These are phyloP conservation scores for Cerastis leucographa DNA, from an alignment of 2,888 invertebrate genomes.

Conservation along the genomic window DNA sequence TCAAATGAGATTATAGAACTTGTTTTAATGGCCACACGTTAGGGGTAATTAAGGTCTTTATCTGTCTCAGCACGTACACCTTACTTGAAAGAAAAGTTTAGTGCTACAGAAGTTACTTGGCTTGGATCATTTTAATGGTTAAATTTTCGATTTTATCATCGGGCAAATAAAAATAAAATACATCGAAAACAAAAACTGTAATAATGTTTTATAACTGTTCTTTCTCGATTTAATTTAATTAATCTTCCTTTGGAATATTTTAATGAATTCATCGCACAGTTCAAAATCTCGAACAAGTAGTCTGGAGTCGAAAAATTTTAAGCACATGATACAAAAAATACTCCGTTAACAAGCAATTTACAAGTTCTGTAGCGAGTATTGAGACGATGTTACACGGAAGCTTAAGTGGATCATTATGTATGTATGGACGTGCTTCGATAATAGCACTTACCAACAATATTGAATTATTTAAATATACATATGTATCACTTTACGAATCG, in stretches of 20 bases:
- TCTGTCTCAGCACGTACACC: slow-evolving; percentile 15
- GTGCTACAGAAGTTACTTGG: not conserved
- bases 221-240: slow-evolving; percentile 6
- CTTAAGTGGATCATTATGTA: slow-evolving; percentile 55
- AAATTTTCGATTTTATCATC: not conserved
- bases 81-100: slow-evolving; percentile 14
- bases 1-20: slow-evolving; percentile 8
- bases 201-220: slow-evolving; percentile 19
- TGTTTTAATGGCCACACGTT: slow-evolving; percentile 3
- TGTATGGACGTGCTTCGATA: slow-evolving; percentile 57
- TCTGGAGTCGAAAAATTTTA: slow-evolving; percentile 65
- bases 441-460: slow-evolving; percentile 71
- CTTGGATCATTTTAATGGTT: slow-evolving; percentile 10
- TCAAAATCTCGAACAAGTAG: slow-evolving; percentile 41
- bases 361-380: slow-evolving; percentile 67
- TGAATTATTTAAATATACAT: slow-evolving; percentile 53
- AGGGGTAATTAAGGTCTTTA: slow-evolving; percentile 12
- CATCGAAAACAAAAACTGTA: not conserved
- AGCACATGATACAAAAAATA: slow-evolving; percentile 65
- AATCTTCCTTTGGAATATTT: slow-evolving; percentile 5
- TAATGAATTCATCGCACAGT: slow-evolving; percentile 33
- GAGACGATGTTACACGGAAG: slow-evolving; percentile 73
- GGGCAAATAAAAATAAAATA: not conserved
- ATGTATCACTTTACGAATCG: slow-evolving; percentile 36
- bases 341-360: slow-evolving; percentile 76